Evolutionary conservation across 2,888 invertebrate genomes (phyloP).

Genomic region (Ypsolopha sequella): DNA sequence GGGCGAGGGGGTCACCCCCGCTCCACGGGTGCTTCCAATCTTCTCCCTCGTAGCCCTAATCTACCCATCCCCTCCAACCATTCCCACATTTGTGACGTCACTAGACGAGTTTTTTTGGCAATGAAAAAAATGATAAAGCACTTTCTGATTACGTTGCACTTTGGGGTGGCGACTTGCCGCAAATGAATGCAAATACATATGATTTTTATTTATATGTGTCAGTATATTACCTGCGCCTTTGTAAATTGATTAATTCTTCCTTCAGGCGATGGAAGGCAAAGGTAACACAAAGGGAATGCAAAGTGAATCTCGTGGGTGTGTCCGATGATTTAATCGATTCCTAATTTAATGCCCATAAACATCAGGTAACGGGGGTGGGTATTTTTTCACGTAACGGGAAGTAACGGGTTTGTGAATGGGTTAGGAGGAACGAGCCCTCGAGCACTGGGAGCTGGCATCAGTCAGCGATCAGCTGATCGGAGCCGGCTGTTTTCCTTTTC

Average conservation of each 20-base stretch:
- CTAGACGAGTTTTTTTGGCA: conserved; percentile 51
- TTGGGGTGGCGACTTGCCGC: conserved; percentile 7
- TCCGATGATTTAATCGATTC: background rate
- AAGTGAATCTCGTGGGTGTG: background rate
- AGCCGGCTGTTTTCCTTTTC: conserved; percentile 49
- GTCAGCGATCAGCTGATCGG: conserved; percentile 61
- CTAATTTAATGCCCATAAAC: conserved; percentile 21
- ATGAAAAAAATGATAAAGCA: conserved; percentile 52
- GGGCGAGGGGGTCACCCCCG: conserved; percentile 31
- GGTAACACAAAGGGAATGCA: too few species aligned
- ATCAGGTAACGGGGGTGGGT: conserved; percentile 16
- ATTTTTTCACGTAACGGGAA: conserved; percentile 37
- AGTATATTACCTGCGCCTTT: too few species aligned
- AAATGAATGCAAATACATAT: too few species aligned
- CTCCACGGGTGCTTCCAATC: conserved; percentile 27
- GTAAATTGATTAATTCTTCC: too few species aligned
- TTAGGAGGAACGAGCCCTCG: conserved; percentile 21
- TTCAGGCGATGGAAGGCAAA: too few species aligned
- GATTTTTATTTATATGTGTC: too few species aligned
- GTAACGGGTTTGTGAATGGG: conserved; percentile 44
- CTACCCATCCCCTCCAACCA: conserved; percentile 36
- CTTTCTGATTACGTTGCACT: conserved; percentile 28
- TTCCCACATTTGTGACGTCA: conserved; percentile 54
- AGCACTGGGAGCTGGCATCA: conserved; percentile 33
- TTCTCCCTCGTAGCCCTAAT: conserved; percentile 42